A percentile compares a stretch with the other conserved stretches of the same genome.
These are phyloP conservation scores for Delphinapterus leucas DNA, from an alignment of 2,113 vertebrate species.

Conservation along the genomic window DNA sequence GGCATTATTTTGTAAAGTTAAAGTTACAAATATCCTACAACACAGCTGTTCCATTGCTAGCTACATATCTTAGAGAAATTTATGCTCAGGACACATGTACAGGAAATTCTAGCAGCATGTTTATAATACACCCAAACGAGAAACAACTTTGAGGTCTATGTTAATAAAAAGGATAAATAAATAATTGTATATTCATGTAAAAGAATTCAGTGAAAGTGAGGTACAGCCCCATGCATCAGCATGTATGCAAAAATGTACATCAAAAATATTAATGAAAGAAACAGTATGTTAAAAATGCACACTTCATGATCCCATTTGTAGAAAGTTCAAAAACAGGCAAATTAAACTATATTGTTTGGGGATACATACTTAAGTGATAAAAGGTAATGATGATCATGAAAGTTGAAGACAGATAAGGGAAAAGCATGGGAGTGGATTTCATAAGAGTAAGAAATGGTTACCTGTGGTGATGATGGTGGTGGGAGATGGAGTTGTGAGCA, in stretches of 20 bases:
- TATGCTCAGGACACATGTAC: background rate
- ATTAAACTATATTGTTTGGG: background rate
- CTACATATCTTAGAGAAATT: background rate
- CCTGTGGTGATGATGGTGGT: background rate
- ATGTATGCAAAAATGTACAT: background rate
- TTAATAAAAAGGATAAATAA: background rate
- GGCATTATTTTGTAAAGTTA: background rate
- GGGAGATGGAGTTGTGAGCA: background rate
- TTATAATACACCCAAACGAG: background rate
- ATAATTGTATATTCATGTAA: background rate
- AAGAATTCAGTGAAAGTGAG: background rate
- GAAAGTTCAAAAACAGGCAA: background rate
- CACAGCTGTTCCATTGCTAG: background rate
- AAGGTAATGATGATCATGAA: background rate
- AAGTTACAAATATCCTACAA: background rate
- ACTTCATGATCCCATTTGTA: background rate
- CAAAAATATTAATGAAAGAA: background rate
- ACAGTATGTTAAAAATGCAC: background rate
- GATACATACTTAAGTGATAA: background rate
- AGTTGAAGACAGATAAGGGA: background rate
- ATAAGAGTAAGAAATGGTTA: background rate
- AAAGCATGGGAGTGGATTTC: background rate
- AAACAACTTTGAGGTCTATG: background rate
- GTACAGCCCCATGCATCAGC: background rate
- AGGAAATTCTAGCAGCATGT: background rate